Evolutionary conservation across 2,888 invertebrate genomes (phyloP), one percentile per base, ranked within the genome.

Genomic region (Phyllotreta cruciferae): DNA sequence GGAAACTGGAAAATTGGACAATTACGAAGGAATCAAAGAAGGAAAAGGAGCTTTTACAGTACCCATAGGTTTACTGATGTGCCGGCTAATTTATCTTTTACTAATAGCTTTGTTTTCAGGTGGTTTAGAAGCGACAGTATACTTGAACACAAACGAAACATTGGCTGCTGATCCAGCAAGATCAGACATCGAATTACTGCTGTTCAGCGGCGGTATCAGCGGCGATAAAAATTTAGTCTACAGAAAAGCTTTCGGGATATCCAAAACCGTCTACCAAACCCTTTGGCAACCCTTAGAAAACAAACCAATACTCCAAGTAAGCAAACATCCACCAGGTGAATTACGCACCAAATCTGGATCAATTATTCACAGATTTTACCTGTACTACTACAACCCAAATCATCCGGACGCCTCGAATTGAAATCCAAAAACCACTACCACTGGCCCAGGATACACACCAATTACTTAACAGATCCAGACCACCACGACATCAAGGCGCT

Each of bases 381-480:
- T 0, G 89, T 91, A 82, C 76, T 91, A 37, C 85, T 91, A 78
- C 83, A 90, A 67, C 91, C 92, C 0, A 85, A 86, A 74, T 91
- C 91, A n/a, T 83, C 84, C 69, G 91, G 92, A 0, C 82, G 86
- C 64, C 79, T 92, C 0, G 83, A 82, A 78, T 82, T 95, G n/a
- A 85, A 84, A 73, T 89, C 88, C 8, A 87, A 82, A 62, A 87
- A 93, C 77, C 92, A 93, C 0, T 85, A 85, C 70, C 84, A 87
- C 0, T 86, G 88, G 71, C 93, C 94, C 0, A 81, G 85, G n/a
- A 84, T 94, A 56, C 86, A 92, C 69, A 90, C 93, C 0, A 92
- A 91, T 77, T 97, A 95, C 79, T 86, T 94, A 75, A 84, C 87
- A 0, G 85, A 88, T 73, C 82, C 84, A 82, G 69, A 86, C 83